Evolutionary conservation across 1,140 invertebrate genomes (phyloP), one percentile per base, ranked within the genome.

Genomic region (Drosophila takahashii): DNA sequence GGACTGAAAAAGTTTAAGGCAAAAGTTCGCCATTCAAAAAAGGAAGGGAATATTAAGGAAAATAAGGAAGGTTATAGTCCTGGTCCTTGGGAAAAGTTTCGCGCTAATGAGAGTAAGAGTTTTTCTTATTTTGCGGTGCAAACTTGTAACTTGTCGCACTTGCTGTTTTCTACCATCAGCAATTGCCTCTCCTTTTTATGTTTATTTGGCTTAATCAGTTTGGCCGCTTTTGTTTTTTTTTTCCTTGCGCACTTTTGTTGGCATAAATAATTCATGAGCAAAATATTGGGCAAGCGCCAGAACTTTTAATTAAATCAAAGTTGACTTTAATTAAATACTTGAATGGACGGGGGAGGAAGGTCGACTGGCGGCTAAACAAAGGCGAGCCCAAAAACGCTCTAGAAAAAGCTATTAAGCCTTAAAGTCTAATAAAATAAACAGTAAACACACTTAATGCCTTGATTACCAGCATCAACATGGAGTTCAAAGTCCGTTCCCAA

Each of bases 361-460:
- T 51, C 11, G 36, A 36, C 39, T 3, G 29, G n/a, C n/a, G 22
- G 45, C 2, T 7, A 29, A 80, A 77, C 73, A 86, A 81, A 79
- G 50, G 47, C 36, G 22, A 32, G 42, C 32, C 41, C 37, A 10
- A 67, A 61, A 69, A 37, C 51, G 60, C 60, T 65, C 48, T 39
- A 22, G 29, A 53, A 70, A 77, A 89, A 89, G 79, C 77, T 80
- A 78, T 89, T 89, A 84, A 89, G 84, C 84, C 84, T 89, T 89
- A 89, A 84, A 84, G 84, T 89, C 84, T 80, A 89, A 89, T 84
- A 84, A 89, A 89, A 89, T 89, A 89, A 84, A 89, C 84, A 84
- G 79, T 89, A 89, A 89, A 89, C 79, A 89, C 84, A 89, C 77
- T 89, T 89, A 89, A 89, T 89, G 84, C 84, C 84, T 89, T 89